Conservation (phyloP, 37 sponge, comb jelly and placozoan genomes). For the Diacarnus erythraeanus region DNA sequence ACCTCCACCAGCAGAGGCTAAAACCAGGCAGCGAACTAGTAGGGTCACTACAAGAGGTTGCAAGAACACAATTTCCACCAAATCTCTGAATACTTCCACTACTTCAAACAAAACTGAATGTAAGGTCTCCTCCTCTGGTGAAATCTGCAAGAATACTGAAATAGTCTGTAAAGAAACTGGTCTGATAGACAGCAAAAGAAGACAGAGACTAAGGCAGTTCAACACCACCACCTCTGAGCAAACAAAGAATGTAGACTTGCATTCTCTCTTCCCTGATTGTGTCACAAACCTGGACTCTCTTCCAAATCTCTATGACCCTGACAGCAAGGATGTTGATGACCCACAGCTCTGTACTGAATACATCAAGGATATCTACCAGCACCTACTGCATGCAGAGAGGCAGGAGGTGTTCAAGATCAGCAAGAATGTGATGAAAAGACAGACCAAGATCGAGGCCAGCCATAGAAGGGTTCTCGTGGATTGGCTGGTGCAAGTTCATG, state of each 20-base stretch:
- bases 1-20: not conserved
- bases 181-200: too few species aligned
- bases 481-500: conserved; percentile 67
- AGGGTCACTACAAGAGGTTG: not conserved
- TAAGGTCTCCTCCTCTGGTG: too few species aligned
- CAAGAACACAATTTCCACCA: not conserved
- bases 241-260: not conserved
- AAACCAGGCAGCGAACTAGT: not conserved
- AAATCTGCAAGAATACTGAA: too few species aligned
- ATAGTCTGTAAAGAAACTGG: too few species aligned
- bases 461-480: conserved; percentile 62
- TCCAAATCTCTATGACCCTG: not conserved
- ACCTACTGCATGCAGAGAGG: conserved; percentile 36
- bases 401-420: conserved; percentile 12
- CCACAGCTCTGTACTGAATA: conserved; percentile 45
- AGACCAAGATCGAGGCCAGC: conserved; percentile 13
- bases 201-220: not conserved
- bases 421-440: conserved; percentile 21
- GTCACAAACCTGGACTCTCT: not conserved
- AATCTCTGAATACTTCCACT: not conserved
- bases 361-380: conserved; percentile 23
- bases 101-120: too few species aligned
- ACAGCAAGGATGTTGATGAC: conserved; percentile 22
- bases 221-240: not conserved
- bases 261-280: not conserved